Conservation (phyloP, 35 echinoderm and acorn worm species). For the Stichopus chloronotus region DNA sequence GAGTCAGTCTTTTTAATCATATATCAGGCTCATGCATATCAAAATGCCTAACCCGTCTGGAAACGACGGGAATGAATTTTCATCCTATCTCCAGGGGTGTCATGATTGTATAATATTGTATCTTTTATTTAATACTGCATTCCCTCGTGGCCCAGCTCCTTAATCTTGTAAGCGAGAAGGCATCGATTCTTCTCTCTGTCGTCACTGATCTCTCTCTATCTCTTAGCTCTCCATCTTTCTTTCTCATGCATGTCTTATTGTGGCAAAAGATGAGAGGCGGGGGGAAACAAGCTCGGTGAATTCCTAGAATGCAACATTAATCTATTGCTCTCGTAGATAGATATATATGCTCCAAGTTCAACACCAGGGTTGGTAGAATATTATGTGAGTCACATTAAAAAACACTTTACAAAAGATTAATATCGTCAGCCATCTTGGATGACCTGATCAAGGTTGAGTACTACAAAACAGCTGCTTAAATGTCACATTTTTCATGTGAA, state of each 20-base stretch:
- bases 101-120: constrained; percentile 34
- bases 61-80: neutral
- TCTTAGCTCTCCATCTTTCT: neutral
- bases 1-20: constrained; percentile 26
- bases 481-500: no score
- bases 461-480: no score
- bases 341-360: no score
- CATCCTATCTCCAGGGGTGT: constrained; percentile 3
- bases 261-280: neutral
- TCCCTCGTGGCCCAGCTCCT: neutral
- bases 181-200: neutral
- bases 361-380: no score
- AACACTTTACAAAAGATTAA: no score
- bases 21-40: neutral
- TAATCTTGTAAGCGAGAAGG: neutral
- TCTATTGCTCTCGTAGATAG: no score
- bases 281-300: no score
- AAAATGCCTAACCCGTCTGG: neutral
- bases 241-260: neutral
- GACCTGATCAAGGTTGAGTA: no score
- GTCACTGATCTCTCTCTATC: neutral
- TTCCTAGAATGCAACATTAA: no score
- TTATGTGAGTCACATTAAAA: no score
- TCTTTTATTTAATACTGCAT: constrained; percentile 32
- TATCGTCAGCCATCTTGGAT: no score